Percentiles rank a stretch among this genome's conserved stretches.
These are phyloP conservation scores for Parapsyche elsis DNA, from an alignment of 1,140 invertebrate species.

Conservation along the genomic window DNA sequence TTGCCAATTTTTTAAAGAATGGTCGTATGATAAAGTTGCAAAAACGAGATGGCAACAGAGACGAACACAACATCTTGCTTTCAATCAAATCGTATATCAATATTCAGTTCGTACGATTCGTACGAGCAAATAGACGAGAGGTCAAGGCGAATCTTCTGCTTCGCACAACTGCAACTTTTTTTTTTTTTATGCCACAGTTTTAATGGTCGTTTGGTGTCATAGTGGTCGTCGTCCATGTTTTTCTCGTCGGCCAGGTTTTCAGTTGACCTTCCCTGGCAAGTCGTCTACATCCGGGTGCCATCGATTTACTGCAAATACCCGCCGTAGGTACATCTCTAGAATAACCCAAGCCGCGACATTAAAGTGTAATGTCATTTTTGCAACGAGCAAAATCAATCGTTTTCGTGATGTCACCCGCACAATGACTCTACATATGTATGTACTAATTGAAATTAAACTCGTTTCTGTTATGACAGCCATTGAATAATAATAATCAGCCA, in stretches of 20 bases:
- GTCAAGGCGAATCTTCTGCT: neutral
- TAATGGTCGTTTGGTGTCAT: neutral
- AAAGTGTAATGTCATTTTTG: neutral
- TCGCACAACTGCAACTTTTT: neutral
- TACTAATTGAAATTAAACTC: neutral
- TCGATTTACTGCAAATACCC: too few relatives aligned
- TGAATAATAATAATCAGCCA: neutral
- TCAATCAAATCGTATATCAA: too few relatives aligned
- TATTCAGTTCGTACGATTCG: too few relatives aligned
- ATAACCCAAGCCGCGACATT: too few relatives aligned
- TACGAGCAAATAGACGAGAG: neutral
- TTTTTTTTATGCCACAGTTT: neutral
- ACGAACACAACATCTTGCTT: too few relatives aligned
- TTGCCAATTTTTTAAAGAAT: too few relatives aligned
- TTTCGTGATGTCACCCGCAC: neutral
- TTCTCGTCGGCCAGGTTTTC: constrained; percentile 11
- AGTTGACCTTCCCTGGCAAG: constrained; percentile 30
- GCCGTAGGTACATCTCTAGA: too few relatives aligned
- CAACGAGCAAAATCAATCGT: neutral
- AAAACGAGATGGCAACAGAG: too few relatives aligned
- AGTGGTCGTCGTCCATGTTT: neutral
- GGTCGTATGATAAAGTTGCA: too few relatives aligned
- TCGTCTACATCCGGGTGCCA: constrained; percentile 26
- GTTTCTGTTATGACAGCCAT: neutral
- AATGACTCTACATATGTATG: neutral